Conservation (phyloP, 1,140 invertebrate genomes). For the Eriosoma lanigerum region DNA sequence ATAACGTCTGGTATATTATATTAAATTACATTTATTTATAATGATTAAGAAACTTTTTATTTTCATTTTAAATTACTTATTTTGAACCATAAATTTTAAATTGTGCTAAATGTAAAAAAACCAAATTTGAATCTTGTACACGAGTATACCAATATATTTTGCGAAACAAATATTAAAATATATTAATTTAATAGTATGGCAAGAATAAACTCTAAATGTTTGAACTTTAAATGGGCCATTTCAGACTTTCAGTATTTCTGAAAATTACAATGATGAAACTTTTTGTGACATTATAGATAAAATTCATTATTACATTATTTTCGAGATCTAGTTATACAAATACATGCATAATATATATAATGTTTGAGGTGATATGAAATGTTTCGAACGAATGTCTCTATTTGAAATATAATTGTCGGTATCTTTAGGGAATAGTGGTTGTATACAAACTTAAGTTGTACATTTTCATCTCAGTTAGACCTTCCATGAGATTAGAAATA, state of each 20-base stretch:
- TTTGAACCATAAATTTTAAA: not conserved
- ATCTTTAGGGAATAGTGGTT: no score
- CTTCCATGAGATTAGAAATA: no score
- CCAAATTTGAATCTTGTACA: not conserved
- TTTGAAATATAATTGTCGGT: no score
- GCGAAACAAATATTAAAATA: not conserved
- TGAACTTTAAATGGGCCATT: not conserved
- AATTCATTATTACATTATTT: no score
- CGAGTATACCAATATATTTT: not conserved
- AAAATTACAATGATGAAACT: not conserved
- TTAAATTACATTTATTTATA: not conserved
- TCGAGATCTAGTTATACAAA: no score
- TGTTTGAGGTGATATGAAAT: no score
- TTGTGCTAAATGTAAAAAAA: not conserved
- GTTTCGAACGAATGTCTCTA: no score
- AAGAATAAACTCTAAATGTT: not conserved
- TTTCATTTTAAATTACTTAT: not conserved
- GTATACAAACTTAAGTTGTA: no score
- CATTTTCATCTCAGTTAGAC: no score
- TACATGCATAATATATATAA: no score
- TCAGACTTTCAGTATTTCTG: no score
- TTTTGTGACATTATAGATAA: not conserved
- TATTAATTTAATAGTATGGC: not conserved
- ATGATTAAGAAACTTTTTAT: not conserved
- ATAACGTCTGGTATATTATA: no score